phyloP scores from a whole-genome alignment of 2,888 invertebrate species.

The Calameuta pallipes region DNA sequence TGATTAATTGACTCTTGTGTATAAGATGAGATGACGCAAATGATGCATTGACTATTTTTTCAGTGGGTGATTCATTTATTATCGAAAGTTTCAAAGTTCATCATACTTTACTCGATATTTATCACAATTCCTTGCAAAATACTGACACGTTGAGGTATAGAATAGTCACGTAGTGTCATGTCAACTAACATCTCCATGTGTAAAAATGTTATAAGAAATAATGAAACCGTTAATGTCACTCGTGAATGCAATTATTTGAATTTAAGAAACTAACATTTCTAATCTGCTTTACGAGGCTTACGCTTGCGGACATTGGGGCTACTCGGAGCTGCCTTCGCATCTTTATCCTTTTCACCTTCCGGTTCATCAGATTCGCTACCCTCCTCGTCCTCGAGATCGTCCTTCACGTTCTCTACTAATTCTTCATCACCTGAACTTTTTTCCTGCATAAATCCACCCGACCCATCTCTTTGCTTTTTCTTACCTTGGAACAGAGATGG shows the following conservation, averaged over 20 bases:
- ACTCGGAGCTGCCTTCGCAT: constrained; percentile 56
- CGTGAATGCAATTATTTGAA: constrained; percentile 38
- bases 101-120: constrained; percentile 10
- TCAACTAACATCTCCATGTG: constrained; percentile 17
- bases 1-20: not conserved
- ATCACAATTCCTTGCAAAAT: constrained; percentile 24
- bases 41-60: not conserved
- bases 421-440: constrained; percentile 60
- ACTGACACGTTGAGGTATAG: constrained; percentile 19
- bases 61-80: not conserved
- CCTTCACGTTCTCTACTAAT: constrained; percentile 73
- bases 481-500: constrained; percentile 64
- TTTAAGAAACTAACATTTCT: constrained; percentile 44
- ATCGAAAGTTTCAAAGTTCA: constrained; percentile 1
- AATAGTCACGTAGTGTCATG: constrained; percentile 23
- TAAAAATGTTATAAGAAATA: constrained; percentile 32
- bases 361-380: constrained; percentile 61
- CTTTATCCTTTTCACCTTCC: constrained; percentile 68
- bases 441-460: constrained; percentile 62
- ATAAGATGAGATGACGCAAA: not conserved
- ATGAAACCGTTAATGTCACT: constrained; percentile 27
- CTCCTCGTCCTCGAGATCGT: constrained; percentile 76
- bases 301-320: constrained; percentile 77
- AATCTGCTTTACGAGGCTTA: constrained; percentile 80
- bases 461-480: constrained; percentile 59